phyloP scores from a whole-genome alignment of 2,797 vertebrate species.

The Harpagifer antarcticus region DNA sequence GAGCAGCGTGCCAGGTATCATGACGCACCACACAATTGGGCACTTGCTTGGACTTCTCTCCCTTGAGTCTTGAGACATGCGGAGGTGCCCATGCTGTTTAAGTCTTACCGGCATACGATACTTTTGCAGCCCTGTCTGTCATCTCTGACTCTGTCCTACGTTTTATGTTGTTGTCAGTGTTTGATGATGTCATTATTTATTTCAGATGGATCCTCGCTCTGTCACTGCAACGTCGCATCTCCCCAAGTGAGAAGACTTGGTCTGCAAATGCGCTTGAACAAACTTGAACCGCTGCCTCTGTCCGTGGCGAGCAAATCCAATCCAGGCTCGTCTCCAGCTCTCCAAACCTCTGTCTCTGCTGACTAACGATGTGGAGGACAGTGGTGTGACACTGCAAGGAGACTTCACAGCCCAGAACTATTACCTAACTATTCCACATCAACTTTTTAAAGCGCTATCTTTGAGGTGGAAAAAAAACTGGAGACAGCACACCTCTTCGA shows the following conservation, averaged over 20 bases:
- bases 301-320: not conserved
- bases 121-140: slow-evolving; percentile 7
- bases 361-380: slow-evolving; percentile 9
- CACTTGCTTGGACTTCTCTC: slow-evolving; percentile 54
- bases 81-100: slow-evolving; percentile 20
- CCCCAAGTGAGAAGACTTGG: slow-evolving; percentile 28
- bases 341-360: slow-evolving; percentile 18
- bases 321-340: slow-evolving; percentile 19
- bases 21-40: slow-evolving; percentile 76
- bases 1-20: slow-evolving; percentile 70
- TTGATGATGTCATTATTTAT: slow-evolving; percentile 76
- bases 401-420: slow-evolving; percentile 16
- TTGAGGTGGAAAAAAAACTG: not conserved
- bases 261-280: slow-evolving; percentile 21
- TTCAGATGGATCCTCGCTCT: slow-evolving; percentile 58
- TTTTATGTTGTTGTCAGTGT: slow-evolving; percentile 41
- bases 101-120: not conserved
- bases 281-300: slow-evolving; percentile 60
- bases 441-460: slow-evolving; percentile 50
- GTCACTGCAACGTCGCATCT: slow-evolving; percentile 45
- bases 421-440: slow-evolving; percentile 27
- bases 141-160: slow-evolving; percentile 18
- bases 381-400: slow-evolving; percentile 23
- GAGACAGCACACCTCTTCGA: slow-evolving; percentile 4
- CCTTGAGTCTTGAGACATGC: slow-evolving; percentile 15